A percentile compares a stretch with the other conserved stretches of the same genome.
Conservation (phyloP, 2,888 invertebrate species). For the Ommatoiulus sabulosus region DNA sequence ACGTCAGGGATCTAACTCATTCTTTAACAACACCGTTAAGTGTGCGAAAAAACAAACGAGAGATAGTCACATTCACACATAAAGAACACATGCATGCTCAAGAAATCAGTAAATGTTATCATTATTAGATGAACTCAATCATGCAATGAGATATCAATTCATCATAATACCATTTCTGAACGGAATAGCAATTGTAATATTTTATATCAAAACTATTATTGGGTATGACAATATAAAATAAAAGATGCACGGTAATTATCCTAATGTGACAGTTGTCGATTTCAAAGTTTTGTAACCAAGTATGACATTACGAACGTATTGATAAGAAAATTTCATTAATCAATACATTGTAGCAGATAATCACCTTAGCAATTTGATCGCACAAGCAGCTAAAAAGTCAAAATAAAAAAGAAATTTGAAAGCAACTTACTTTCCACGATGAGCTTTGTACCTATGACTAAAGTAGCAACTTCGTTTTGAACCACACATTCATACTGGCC, state of each 20-base stretch:
- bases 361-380: neutral
- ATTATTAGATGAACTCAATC: neutral
- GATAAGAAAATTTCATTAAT: too few species aligned
- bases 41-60: too few species aligned
- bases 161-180: neutral
- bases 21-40: too few species aligned
- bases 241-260: too few species aligned
- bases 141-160: neutral
- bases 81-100: neutral
- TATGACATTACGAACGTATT: too few species aligned
- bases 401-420: constrained; percentile 32
- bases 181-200: neutral
- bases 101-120: neutral
- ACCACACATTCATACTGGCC: constrained; percentile 97
- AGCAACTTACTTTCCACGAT: constrained; percentile 66
- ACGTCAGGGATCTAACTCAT: too few species aligned
- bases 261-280: too few species aligned
- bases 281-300: too few species aligned
- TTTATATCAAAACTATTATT: too few species aligned
- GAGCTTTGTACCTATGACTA: constrained; percentile 78
- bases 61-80: neutral
- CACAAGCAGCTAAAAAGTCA: neutral
- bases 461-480: constrained; percentile 94
- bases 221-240: too few species aligned
- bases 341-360: neutral